These are phyloP conservation scores for Xestia sexstrigata DNA, from an alignment of 2,888 invertebrate genomes.

Conservation along the genomic window DNA sequence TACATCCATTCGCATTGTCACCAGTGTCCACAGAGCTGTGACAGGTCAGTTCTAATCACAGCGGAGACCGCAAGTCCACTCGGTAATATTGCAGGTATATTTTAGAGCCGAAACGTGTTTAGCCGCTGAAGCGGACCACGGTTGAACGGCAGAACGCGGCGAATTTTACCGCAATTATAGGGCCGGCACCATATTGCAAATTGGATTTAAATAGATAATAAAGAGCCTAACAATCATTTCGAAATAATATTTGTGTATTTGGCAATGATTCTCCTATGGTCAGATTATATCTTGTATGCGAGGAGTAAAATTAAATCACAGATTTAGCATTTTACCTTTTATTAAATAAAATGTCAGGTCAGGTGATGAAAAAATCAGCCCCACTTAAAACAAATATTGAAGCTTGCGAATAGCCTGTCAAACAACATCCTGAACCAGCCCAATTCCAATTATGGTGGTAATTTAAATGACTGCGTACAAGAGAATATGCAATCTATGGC, in stretches of 20 bases:
- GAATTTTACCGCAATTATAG: conserved; percentile 45
- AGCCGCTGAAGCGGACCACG: conserved; percentile 38
- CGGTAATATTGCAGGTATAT: conserved; percentile 48
- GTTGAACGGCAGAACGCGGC: conserved; percentile 3
- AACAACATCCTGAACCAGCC: background rate
- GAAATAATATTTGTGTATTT: too few relatives aligned
- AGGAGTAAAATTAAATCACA: too few relatives aligned
- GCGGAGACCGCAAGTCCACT: conserved; percentile 32
- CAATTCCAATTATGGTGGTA: conserved; percentile 21
- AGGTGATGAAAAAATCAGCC: too few relatives aligned
- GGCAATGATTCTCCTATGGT: too few relatives aligned
- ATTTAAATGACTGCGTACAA: conserved; percentile 30
- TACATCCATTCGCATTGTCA: conserved; percentile 2
- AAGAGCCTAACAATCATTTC: too few relatives aligned
- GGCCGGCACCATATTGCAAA: conserved; percentile 23
- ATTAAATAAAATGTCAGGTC: too few relatives aligned
- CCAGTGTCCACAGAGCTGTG: background rate
- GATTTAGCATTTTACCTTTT: too few relatives aligned
- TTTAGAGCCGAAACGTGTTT: conserved; percentile 53
- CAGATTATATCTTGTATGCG: too few relatives aligned
- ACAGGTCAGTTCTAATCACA: conserved; percentile 39
- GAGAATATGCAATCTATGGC: conserved; percentile 25
- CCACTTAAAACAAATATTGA: background rate
- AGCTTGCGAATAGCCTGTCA: background rate
- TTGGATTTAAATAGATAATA: too few relatives aligned